A percentile compares a stretch with the other conserved stretches of the same genome.
Evolutionary conservation across 2,888 invertebrate genomes (phyloP).

Genomic region (Diarsia rubi): DNA sequence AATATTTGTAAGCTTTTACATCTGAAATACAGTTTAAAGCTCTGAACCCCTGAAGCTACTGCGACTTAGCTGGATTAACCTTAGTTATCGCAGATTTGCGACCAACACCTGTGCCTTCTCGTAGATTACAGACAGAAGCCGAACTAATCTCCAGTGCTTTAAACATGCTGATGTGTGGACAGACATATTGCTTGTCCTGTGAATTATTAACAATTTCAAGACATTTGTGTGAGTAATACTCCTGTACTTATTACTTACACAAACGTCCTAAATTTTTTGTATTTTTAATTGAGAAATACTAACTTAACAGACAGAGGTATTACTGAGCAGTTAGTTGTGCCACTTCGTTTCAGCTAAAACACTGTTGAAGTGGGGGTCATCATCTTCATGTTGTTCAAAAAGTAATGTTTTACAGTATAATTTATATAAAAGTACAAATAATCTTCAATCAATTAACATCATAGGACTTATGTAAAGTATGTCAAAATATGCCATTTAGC

Average conservation of each 20-base stretch:
- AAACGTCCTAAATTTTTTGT: too few species aligned
- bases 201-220: background rate
- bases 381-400: background rate
- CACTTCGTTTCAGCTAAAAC: background rate
- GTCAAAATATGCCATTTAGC: background rate
- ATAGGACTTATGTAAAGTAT: background rate
- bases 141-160: conserved; percentile 18
- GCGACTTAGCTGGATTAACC: conserved; percentile 40
- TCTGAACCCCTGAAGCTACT: conserved; percentile 21
- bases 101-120: conserved; percentile 48
- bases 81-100: conserved; percentile 50
- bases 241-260: too few species aligned
- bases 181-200: background rate
- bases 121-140: conserved; percentile 29
- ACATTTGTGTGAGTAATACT: background rate
- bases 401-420: background rate
- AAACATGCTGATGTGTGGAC: conserved; percentile 8
- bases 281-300: background rate
- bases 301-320: background rate
- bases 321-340: background rate
- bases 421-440: background rate
- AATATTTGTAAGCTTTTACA: conserved; percentile 7
- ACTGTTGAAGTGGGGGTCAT: background rate
- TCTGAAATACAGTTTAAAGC: conserved; percentile 22
- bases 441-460: background rate